Percentiles rank a stretch among this genome's conserved stretches.
Evolutionary conservation across 1,140 invertebrate species (phyloP).

Genomic region (Tenebrio molitor): DNA sequence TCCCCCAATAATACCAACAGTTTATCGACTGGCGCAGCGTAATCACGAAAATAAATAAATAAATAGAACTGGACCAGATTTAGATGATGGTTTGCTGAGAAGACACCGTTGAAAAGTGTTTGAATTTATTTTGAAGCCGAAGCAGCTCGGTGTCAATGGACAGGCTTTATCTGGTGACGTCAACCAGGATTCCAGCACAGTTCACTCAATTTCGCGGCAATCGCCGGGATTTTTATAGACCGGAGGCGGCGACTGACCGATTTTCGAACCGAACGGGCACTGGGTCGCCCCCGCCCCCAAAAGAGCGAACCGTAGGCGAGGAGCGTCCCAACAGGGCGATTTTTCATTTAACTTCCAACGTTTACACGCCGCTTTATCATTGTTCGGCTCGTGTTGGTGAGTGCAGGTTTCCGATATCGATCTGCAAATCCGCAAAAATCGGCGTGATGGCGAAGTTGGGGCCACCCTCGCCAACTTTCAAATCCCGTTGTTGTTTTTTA

Average conservation of each 20-base stretch:
- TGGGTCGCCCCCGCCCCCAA: background rate
- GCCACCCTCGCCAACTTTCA: too few relatives aligned
- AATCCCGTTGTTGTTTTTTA: too few relatives aligned
- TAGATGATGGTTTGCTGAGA: too few relatives aligned
- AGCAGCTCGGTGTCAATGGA: background rate
- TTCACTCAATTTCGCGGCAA: slow-evolving; percentile 31
- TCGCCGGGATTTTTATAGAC: slow-evolving; percentile 29
- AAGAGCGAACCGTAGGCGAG: slow-evolving; percentile 3
- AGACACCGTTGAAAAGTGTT: too few relatives aligned
- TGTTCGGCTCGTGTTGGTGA: slow-evolving; percentile 13
- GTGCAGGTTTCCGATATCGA: slow-evolving; percentile 20
- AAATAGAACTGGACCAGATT: too few relatives aligned
- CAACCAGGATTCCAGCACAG: slow-evolving; percentile 20
- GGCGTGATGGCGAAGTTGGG: too few relatives aligned
- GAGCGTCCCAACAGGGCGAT: slow-evolving; percentile 10
- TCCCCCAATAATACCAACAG: too few relatives aligned
- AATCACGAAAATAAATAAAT: too few relatives aligned
- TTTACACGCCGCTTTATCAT: slow-evolving; percentile 35
- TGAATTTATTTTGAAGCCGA: too few relatives aligned
- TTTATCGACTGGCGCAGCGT: too few relatives aligned
- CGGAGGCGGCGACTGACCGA: slow-evolving; percentile 3
- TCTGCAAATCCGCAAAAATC: background rate
- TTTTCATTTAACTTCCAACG: slow-evolving; percentile 36
- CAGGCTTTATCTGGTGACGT: slow-evolving; percentile 16
- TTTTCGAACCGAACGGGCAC: background rate